Evolutionary conservation across 2,888 invertebrate species (phyloP), one percentile per base, ranked within the genome.

Genomic region (Anthrax anthrax): DNA sequence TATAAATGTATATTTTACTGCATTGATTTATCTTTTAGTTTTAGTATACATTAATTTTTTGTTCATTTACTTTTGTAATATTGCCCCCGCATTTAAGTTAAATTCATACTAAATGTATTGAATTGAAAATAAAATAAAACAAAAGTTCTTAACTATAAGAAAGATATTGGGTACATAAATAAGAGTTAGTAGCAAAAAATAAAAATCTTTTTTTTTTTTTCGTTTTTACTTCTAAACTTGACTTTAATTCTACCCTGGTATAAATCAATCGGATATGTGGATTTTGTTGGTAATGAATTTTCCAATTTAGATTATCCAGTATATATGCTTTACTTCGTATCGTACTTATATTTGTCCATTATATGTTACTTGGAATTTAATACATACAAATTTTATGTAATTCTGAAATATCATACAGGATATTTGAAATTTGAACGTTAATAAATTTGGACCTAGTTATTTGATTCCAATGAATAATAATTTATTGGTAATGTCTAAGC

Each of bases 201-300:
- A 32, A 32, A 32, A 32, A 12, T 12, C 43, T 40, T 47, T 50
- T 46, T 42, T n/a, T n/a, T n/a, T n/a, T n/a, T n/a, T n/a, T n/a
- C n/a, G n/a, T n/a, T n/a, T n/a, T n/a, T n/a, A n/a, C n/a, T n/a
- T n/a, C n/a, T n/a, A n/a, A n/a, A n/a, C n/a, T n/a, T n/a, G n/a
- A 42, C 41, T 50, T 50, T 50, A 50, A 50, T 50, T 50, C 47
- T 47, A 43, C 47, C 42, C 46, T 43, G 47, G 44, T 45, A 50
- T 50, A 50, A 50, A 50, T 50, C 50, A 50, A 46, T 50, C 50
- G 44, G n/a, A 39, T 29, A 14, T 39, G 12, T 18, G 16, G 23
- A 17, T 14, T 36, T 37, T 32, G 13, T 12, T 32, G 13, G 6
- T 4, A 32, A 32, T 32, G 29, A 1, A 32, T 12, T 32, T 32